Conservation (phyloP, 2,888 invertebrate genomes). For the Lapara coniferarum region DNA sequence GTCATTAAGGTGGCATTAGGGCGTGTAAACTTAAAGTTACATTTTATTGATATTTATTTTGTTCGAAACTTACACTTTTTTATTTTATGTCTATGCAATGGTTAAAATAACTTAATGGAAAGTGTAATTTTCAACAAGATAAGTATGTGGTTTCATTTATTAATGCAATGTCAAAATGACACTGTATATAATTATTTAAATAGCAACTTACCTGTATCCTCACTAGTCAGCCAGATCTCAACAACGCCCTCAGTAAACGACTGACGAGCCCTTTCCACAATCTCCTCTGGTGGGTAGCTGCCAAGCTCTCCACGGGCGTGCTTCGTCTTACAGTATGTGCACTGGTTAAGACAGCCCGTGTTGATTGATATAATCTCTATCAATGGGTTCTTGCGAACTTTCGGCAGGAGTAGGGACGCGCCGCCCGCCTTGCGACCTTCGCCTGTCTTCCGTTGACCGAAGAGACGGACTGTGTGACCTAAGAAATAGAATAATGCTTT, state of each 20-base stretch:
- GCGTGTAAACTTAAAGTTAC: too few relatives aligned
- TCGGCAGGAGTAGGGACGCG: slow-evolving; percentile 93
- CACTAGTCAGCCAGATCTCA: slow-evolving; percentile 99
- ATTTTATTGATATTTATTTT: too few relatives aligned
- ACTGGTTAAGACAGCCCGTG: slow-evolving; percentile 98
- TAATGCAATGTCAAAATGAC: too few relatives aligned
- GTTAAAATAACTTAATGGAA: too few relatives aligned
- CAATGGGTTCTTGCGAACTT: slow-evolving; percentile 97
- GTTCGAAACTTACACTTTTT: too few relatives aligned
- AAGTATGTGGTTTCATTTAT: too few relatives aligned
- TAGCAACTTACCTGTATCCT: slow-evolving; percentile 91
- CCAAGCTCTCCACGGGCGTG: slow-evolving; percentile 98
- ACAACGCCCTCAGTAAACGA: slow-evolving; percentile 96
- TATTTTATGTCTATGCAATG: too few relatives aligned
- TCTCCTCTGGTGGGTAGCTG: slow-evolving; percentile 95
- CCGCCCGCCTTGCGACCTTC: slow-evolving; percentile 93
- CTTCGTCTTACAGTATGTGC: slow-evolving; percentile 99
- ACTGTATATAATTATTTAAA: background rate
- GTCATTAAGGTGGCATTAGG: too few relatives aligned
- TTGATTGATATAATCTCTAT: slow-evolving; percentile 99
- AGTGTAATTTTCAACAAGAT: too few relatives aligned
- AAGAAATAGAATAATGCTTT: slow-evolving; percentile 27
- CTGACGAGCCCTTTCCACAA: slow-evolving; percentile 92
- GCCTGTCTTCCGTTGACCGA: slow-evolving; percentile 91
- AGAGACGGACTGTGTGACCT: slow-evolving; percentile 89